phyloP scores from a whole-genome alignment of 2,888 invertebrate species.

The Gymnosoma rotundatum region DNA sequence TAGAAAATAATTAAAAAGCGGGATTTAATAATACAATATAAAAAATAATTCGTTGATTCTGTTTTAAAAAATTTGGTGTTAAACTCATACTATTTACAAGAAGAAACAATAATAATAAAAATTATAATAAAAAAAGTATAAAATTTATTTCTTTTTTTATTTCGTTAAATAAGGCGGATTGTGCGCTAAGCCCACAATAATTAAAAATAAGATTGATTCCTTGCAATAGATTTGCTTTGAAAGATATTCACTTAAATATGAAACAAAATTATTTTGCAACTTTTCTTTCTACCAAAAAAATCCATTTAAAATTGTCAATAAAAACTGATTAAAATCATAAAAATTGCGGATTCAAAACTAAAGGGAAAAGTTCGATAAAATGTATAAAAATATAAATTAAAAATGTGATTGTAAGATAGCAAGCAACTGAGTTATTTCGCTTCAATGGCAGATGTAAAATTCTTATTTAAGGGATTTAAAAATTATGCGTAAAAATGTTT shows the following conservation, averaged over 20 bases:
- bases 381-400: background rate
- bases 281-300: background rate
- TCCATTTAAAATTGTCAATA: slow-evolving; percentile 11
- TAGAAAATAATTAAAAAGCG: too few species aligned
- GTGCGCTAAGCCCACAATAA: slow-evolving; percentile 68
- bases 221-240: slow-evolving; percentile 2
- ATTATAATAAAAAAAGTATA: slow-evolving; percentile 33
- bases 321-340: slow-evolving; percentile 5
- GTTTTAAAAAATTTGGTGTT: slow-evolving; percentile 46
- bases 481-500: slow-evolving; percentile 21
- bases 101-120: slow-evolving; percentile 42
- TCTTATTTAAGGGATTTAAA: slow-evolving; percentile 20
- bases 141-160: slow-evolving; percentile 2
- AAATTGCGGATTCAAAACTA: slow-evolving; percentile 19
- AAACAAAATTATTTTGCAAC: background rate
- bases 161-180: slow-evolving; percentile 48
- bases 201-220: slow-evolving; percentile 42
- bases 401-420: background rate
- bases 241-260: slow-evolving; percentile 40
- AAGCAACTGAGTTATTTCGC: slow-evolving; percentile 45
- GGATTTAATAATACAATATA: background rate
- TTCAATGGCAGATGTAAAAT: slow-evolving; percentile 63
- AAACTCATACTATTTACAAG: slow-evolving; percentile 71
- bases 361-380: background rate
- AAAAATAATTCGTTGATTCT: slow-evolving; percentile 51